Evolutionary conservation across 2,113 vertebrate genomes (phyloP), one percentile per base, ranked within the genome.

Genomic region (Scatophagus argus): DNA sequence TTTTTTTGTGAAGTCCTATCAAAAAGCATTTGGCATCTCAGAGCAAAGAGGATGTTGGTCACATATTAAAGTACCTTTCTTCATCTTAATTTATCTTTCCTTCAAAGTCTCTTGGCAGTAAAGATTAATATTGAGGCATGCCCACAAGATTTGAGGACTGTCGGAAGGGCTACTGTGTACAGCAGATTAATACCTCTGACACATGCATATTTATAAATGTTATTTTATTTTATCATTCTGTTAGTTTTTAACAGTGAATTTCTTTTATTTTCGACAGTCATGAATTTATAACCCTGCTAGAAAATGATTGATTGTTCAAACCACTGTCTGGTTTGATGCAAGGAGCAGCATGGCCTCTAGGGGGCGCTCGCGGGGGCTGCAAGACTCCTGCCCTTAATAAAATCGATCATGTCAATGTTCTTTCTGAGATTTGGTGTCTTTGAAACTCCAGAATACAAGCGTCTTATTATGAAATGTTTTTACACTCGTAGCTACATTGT

Each of bases 101-200:
- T 71, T 38, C 34, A 36, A 31, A 52, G 41, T 71, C 61, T 67
- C 27, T 2, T 12, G 43, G 14, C 38, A 12, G 41, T 41, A 29
- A 27, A 65, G 65, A 46, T 52, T 54, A 4, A 70, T 61, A 25
- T 38, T 19, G 47, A 39, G 61, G 9, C 17, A 36, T 52, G 58
- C 66, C 83, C 38, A 43, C 54, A 58, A 44, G 27, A 43, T 71
- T 70, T 61, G 65, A 58, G 59, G 12, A 79, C 49, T 63, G 27
- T 44, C 75, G 62, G 67, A 82, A 75, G 68, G 79, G 77, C 84
- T 84, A 86, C 66, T 72, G 78, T 83, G 77, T 63, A 86, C 47
- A 84, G 39, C 71, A 75, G 70, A 74, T 76, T 60, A 69, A 63
- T 77, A 52, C 27, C 52, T 81, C 34, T 72, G 52, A 65, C 70